phyloP scores from a whole-genome alignment of 35 echinoderm and acorn worm genomes.

The Anneissia japonica region DNA sequence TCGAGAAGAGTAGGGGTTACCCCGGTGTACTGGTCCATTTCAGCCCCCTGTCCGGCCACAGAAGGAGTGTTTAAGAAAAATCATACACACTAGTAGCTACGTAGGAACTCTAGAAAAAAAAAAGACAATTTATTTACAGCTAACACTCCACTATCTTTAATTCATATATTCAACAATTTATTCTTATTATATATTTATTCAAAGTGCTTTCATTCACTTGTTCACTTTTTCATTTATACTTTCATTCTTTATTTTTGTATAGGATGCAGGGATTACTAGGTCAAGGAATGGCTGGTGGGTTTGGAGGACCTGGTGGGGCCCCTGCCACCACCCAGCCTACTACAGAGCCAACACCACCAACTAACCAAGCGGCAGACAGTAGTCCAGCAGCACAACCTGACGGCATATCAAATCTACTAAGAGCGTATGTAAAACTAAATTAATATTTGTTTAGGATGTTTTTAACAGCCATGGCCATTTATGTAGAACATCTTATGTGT shows the following conservation, averaged over 20 bases:
- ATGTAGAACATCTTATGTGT: background rate
- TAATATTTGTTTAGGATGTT: background rate
- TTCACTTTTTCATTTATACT: background rate
- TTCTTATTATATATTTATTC: background rate
- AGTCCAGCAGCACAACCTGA: background rate
- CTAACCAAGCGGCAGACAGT: background rate
- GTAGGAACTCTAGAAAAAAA: background rate
- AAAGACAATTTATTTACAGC: background rate
- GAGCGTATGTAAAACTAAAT: constrained; percentile 45
- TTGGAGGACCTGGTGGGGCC: background rate
- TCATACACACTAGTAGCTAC: too few species aligned
- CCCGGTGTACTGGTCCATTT: too few species aligned
- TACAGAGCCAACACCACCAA: background rate
- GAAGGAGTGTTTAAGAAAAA: too few species aligned
- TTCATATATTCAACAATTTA: background rate
- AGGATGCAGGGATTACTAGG: constrained; percentile 53
- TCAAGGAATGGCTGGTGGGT: background rate
- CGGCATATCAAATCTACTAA: constrained; percentile 51
- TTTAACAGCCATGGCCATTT: background rate
- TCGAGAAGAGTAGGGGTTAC: too few species aligned
- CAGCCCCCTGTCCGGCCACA: too few species aligned
- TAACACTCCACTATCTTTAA: background rate
- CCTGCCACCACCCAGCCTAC: background rate
- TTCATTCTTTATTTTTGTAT: background rate
- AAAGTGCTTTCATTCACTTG: background rate